Base-by-base conservation (phyloP, 2,888 invertebrate species). In the Dromius quadrimaculatus region DNA sequence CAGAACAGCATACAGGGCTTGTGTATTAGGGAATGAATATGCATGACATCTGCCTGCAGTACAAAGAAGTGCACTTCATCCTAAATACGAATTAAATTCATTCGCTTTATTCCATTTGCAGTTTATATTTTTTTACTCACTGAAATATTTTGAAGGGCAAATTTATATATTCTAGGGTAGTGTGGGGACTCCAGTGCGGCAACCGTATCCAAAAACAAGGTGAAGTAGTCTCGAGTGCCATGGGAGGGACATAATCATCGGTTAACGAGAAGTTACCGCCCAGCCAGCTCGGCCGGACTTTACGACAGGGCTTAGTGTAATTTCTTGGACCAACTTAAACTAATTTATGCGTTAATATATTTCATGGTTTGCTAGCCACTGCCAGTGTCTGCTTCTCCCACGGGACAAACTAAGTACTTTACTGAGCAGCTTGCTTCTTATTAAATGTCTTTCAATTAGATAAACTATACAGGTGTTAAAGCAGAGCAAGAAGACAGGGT, bases 271-370 rank as follows among this genome's bases (percentile, higher is more conserved):
- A 64, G 64, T 50, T 64, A 64, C 64, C 64, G 64, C 22, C 62
- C 19, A 15, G 32, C 22, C 62, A 41, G 11, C 23, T 41, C n/a
- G 41, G 38, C 43, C 38, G 66, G 54, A 43, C 54, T 80, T 79
- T 75, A 71, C 74, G 74, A 79, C 78, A 75, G 75, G 79, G 79
- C 78, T 76, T 75, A 76, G 75, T 75, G 78, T 81, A 80, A 81
- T 81, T 81, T 81, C 81, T 81, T 81, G 81, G 79, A 76, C 77
- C 79, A 81, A 81, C 80, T 81, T 81, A 76, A 76, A 74, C 75
- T 80, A 81, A 81, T 81, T 81, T 81, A 81, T 81, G 81, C 81
- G 80, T 79, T 54, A 76, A 77, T 79, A 81, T 81, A 80, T 80
- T 80, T 79, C 79, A 79, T 78, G 80, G 77, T 77, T 77, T 78